Conservation (phyloP, 2,888 invertebrate species). For the Spilarctia lutea region DNA sequence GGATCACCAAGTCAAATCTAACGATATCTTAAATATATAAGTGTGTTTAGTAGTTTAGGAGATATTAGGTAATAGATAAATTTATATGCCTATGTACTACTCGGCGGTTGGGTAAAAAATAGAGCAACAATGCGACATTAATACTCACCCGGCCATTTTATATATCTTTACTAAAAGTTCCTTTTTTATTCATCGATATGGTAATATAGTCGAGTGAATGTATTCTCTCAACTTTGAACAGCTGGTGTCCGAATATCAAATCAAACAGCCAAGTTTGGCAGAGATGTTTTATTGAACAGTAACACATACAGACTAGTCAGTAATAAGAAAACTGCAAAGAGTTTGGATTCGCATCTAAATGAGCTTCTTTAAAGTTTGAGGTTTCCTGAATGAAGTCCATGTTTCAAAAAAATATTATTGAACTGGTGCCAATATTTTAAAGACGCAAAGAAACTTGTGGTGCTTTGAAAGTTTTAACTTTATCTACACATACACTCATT, state of each 20-base stretch:
- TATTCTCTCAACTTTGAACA: slow-evolving; percentile 14
- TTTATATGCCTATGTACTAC: too few species aligned
- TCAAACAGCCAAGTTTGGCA: slow-evolving; percentile 4
- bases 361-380: background rate
- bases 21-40: too few species aligned
- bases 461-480: background rate
- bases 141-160: background rate
- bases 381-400: slow-evolving; percentile 3
- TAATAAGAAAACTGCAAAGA: slow-evolving; percentile 2
- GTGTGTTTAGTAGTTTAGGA: too few species aligned
- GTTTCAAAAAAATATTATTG: background rate
- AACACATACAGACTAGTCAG: background rate
- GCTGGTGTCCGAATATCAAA: slow-evolving; percentile 10
- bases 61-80: too few species aligned
- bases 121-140: background rate
- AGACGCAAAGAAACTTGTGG: background rate
- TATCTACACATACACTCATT: background rate
- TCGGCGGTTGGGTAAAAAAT: too few species aligned
- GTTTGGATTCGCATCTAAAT: background rate
- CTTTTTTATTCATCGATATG: background rate
- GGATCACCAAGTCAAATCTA: too few species aligned
- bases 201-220: background rate
- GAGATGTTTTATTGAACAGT: slow-evolving; percentile 1
- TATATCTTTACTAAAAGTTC: background rate
- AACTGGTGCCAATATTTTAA: background rate